These are phyloP conservation scores for Syngnathus acus DNA, from an alignment of 2,797 vertebrate genomes.

Conservation along the genomic window DNA sequence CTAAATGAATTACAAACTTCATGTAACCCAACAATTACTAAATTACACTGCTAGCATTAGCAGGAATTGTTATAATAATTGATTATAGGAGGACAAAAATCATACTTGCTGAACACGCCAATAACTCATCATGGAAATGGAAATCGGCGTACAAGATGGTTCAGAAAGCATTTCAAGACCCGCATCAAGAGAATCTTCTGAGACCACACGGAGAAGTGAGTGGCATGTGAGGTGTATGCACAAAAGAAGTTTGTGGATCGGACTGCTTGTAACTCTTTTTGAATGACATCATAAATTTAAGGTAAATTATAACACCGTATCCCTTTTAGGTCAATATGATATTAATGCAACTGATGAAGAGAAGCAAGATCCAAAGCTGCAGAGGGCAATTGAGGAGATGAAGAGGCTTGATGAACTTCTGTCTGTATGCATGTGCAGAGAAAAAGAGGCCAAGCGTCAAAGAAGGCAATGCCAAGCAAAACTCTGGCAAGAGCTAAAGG, in stretches of 20 bases:
- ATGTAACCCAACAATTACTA: no score
- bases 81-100: background rate
- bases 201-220: background rate
- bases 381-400: constrained; percentile 76
- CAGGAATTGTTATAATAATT: no score
- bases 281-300: background rate
- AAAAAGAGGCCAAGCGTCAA: constrained; percentile 73
- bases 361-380: constrained; percentile 58
- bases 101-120: background rate
- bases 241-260: background rate
- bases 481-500: constrained; percentile 80
- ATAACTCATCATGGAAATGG: constrained; percentile 69
- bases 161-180: constrained; percentile 77
- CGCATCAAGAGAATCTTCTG: constrained; percentile 51
- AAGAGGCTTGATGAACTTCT: constrained; percentile 78
- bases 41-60: background rate
- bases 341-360: constrained; percentile 45
- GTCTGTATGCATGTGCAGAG: constrained; percentile 57
- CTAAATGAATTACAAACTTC: background rate
- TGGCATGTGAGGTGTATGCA: background rate
- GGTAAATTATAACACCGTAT: background rate
- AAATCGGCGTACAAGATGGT: constrained; percentile 67
- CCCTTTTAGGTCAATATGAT: constrained; percentile 21
- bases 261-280: no score
- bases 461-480: constrained; percentile 72